phyloP scores from a whole-genome alignment of 1,140 invertebrate species.

The Micrasema minimum region DNA sequence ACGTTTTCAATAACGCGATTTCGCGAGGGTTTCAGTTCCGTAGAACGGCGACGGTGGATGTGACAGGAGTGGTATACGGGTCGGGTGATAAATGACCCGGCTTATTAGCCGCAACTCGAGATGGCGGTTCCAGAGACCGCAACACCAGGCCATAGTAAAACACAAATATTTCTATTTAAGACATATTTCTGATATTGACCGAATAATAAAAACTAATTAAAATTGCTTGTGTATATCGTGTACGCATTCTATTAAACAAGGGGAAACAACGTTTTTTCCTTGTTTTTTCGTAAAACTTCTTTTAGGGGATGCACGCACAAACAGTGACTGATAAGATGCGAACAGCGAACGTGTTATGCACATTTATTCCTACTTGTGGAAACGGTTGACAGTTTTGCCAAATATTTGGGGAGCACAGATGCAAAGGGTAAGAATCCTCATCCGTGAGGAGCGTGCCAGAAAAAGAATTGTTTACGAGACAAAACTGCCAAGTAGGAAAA shows the following conservation, averaged over 20 bases:
- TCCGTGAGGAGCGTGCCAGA: constrained; percentile 18
- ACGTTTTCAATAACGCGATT: constrained; percentile 5
- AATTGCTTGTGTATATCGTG: too few species aligned
- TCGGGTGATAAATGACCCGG: constrained; percentile 31
- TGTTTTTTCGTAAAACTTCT: too few species aligned
- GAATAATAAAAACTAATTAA: too few species aligned
- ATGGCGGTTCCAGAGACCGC: constrained; percentile 9
- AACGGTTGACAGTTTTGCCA: constrained; percentile 12
- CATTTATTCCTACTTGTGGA: background rate
- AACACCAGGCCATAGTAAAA: constrained; percentile 15
- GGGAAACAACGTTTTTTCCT: too few species aligned
- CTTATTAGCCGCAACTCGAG: constrained; percentile 34
- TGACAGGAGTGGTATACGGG: constrained; percentile 23
- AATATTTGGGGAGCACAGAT: background rate
- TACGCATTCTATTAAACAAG: too few species aligned
- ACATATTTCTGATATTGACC: constrained; percentile 20
- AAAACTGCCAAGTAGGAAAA: constrained; percentile 18
- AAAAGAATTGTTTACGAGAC: constrained; percentile 38
- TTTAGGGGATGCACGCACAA: too few species aligned
- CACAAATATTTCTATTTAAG: constrained; percentile 3
- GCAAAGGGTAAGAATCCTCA: constrained; percentile 16
- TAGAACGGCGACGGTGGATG: constrained; percentile 9
- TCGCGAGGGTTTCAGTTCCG: background rate
- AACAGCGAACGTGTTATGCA: too few species aligned
- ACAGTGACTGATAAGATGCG: too few species aligned